Percentiles rank a stretch among this genome's conserved stretches.
Evolutionary conservation across 2,888 invertebrate genomes (phyloP).

Genomic region (Acanthopleura granulata): DNA sequence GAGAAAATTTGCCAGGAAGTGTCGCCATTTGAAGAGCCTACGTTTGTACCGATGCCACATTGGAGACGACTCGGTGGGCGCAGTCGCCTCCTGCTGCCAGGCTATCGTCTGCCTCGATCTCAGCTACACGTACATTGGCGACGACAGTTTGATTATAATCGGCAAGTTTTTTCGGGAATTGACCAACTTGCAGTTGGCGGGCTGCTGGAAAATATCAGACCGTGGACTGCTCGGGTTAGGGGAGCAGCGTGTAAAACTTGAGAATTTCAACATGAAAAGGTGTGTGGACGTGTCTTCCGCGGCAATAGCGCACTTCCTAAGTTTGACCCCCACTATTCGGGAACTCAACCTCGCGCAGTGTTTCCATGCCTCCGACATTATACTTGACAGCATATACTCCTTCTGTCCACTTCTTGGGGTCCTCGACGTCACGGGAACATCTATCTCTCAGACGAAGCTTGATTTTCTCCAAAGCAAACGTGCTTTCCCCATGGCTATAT

Average conservation of each 20-base stretch:
- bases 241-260: not conserved
- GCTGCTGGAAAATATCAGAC: slow-evolving; percentile 5
- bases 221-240: not conserved
- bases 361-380: not conserved
- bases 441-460: not conserved
- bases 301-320: not conserved
- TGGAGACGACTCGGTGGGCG: not conserved
- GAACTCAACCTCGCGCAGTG: not conserved
- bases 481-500: not conserved
- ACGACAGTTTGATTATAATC: slow-evolving; percentile 3
- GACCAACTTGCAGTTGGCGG: not conserved
- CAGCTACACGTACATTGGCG: slow-evolving; percentile 9
- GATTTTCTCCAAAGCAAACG: not conserved
- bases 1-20: not conserved
- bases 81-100: not conserved
- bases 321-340: not conserved
- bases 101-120: not conserved
- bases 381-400: not conserved
- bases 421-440: not conserved
- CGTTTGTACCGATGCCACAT: slow-evolving; percentile 4
- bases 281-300: not conserved
- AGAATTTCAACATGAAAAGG: too few relatives aligned
- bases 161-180: not conserved
- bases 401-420: not conserved
- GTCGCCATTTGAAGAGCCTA: not conserved